These are phyloP conservation scores for Eristalinus aeneus DNA, from an alignment of 2,888 invertebrate genomes.

Conservation along the genomic window DNA sequence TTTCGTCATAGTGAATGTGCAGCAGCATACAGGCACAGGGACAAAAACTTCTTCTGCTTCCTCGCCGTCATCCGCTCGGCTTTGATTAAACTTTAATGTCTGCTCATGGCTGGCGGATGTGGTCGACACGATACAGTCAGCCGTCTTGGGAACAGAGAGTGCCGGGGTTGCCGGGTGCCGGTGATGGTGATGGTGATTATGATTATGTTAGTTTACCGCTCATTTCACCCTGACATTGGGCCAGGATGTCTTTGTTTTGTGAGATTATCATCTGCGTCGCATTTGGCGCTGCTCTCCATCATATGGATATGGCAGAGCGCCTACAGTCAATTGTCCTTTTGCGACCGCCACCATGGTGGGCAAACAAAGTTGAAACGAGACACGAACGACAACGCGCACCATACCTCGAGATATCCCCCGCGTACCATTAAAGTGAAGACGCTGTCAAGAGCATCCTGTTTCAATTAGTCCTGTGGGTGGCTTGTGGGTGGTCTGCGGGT, in stretches of 20 bases:
- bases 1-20: background rate
- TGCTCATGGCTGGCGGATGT: constrained; percentile 45
- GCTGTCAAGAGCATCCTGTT: constrained; percentile 59
- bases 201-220: constrained; percentile 61
- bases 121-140: constrained; percentile 5
- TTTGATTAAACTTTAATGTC: constrained; percentile 66
- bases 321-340: constrained; percentile 27
- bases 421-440: constrained; percentile 52
- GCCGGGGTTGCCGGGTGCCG: background rate
- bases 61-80: constrained; percentile 11
- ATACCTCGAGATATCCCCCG: background rate
- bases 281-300: background rate
- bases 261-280: constrained; percentile 8
- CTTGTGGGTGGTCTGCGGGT: background rate
- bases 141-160: background rate
- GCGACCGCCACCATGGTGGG: constrained; percentile 9
- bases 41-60: constrained; percentile 48
- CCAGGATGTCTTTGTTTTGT: constrained; percentile 21
- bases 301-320: background rate
- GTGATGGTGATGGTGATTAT: constrained; percentile 50
- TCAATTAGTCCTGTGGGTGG: constrained; percentile 63
- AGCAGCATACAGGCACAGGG: constrained; percentile 40
- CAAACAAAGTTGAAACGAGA: constrained; percentile 38
- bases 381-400: constrained; percentile 1
- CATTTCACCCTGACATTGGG: constrained; percentile 61